These are phyloP conservation scores for Etheostoma spectabile DNA, from an alignment of 2,113 vertebrate species.

Conservation along the genomic window DNA sequence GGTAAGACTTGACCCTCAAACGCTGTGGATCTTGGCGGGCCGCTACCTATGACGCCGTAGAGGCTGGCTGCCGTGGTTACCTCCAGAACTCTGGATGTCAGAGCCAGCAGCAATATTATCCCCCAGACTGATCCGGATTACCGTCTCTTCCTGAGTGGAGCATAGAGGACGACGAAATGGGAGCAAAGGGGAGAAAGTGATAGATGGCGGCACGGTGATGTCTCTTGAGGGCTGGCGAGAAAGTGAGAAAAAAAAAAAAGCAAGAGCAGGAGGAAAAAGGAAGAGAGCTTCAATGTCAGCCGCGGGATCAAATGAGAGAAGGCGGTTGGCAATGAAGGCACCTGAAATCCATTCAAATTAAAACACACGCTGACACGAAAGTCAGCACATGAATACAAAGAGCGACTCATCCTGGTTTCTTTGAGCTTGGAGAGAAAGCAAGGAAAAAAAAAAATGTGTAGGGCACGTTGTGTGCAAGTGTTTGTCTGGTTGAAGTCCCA, in stretches of 20 bases:
- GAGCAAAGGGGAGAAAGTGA: conserved; percentile 34
- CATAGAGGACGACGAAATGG: background rate
- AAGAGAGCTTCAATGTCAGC: conserved; percentile 43
- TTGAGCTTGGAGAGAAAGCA: conserved; percentile 24
- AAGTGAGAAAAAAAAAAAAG: conserved; percentile 18
- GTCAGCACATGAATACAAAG: conserved; percentile 59
- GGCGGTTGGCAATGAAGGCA: conserved; percentile 27
- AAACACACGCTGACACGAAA: conserved; percentile 54
- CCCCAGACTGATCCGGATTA: conserved; percentile 8
- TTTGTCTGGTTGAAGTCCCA: conserved; percentile 53
- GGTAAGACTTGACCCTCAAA: conserved; percentile 39
- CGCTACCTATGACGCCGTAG: conserved; percentile 31
- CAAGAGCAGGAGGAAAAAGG: background rate
- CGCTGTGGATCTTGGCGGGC: conserved; percentile 25
- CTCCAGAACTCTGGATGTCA: conserved; percentile 44
- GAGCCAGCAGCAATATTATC: conserved; percentile 15
- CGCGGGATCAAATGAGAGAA: conserved; percentile 26
- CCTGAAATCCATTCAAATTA: conserved; percentile 68
- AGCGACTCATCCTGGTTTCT: conserved; percentile 57
- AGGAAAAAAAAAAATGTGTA: conserved; percentile 4
- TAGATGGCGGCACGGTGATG: conserved; percentile 41
- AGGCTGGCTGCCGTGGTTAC: conserved; percentile 24
- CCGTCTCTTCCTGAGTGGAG: background rate
- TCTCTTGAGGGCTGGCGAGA: conserved; percentile 34
- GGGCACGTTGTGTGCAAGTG: conserved; percentile 42